Conservation (phyloP, 2,888 invertebrate species). For the Timema cristinae region DNA sequence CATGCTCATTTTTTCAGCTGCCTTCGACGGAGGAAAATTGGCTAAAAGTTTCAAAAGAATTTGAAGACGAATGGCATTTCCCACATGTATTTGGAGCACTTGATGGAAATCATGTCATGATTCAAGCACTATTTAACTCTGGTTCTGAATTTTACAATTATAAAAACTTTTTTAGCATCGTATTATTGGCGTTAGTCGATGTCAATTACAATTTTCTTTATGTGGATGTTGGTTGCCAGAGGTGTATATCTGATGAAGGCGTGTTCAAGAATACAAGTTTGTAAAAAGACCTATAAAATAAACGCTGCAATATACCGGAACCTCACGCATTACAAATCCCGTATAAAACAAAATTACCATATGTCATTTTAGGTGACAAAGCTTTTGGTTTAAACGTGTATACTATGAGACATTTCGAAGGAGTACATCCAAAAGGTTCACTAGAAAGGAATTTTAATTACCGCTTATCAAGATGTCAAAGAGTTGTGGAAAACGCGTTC, state of each 20-base stretch:
- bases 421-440: slow-evolving; percentile 28
- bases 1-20: background rate
- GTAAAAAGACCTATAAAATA: slow-evolving; percentile 34
- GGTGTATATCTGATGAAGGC: slow-evolving; percentile 39
- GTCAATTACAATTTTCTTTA: slow-evolving; percentile 41
- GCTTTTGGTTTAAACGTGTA: no score
- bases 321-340: slow-evolving; percentile 28
- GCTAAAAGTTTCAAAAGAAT: slow-evolving; percentile 34
- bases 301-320: slow-evolving; percentile 31
- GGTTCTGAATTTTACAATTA: slow-evolving; percentile 39
- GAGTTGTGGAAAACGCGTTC: slow-evolving; percentile 37
- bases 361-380: no score
- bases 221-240: slow-evolving; percentile 40
- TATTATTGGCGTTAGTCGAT: slow-evolving; percentile 40
- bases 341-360: slow-evolving; percentile 28
- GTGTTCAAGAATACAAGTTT: slow-evolving; percentile 35
- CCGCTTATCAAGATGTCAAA: slow-evolving; percentile 20
- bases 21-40: slow-evolving; percentile 34
- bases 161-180: slow-evolving; percentile 31
- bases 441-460: slow-evolving; percentile 38
- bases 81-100: slow-evolving; percentile 38
- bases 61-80: slow-evolving; percentile 38
- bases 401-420: slow-evolving; percentile 18
- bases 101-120: slow-evolving; percentile 40
- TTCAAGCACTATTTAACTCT: slow-evolving; percentile 37